Evolutionary conservation across 2,113 vertebrate species (phyloP), one percentile per base, ranked within the genome.

Genomic region (Rhynchomys soricoides): DNA sequence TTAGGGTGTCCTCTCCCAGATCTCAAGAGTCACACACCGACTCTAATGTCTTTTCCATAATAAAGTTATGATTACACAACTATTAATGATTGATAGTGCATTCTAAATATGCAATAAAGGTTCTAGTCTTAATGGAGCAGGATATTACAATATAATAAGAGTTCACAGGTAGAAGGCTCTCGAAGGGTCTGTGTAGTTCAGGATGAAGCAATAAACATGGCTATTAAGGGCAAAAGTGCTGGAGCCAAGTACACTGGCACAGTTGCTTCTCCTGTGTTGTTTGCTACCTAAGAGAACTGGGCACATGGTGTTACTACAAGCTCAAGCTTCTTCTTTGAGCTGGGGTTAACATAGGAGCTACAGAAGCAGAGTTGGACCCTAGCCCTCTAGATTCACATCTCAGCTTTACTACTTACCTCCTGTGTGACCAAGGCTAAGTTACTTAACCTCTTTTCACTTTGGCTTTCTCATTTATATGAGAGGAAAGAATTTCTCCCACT

Each of bases 1-100:
- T 55, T 7, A 45, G 81, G 21, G 11, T 29, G 21, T 40, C 62
- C 37, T 96, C 91, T 95, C 43, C n/a, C 1, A 43, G 85, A 52
- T 78, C 40, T 11, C 57, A 11, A 83, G 59, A 22, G 34, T 91
- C 89, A 73, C 78, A 45, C 40, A 55, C 50, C 26, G 22, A 70
- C 52, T 66, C 59, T 55, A 7, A 0, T n/a, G 22, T 74, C 73
- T 90, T 73, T 40, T 94, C 57, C 31, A 85, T 55, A 81, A 83
- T 87, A 93, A 43, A 64, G 50, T 73, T 85, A 93, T 79, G 34
- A 77, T 93, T 94, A 57, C n/a, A 70, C 50, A 96, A 75, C 62
- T 96, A 85, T 92, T 91, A 97, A 91, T 96, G 94, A 92, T 86
- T 94, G 37, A 95, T 43, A 45, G 55, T 86, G 34, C 89, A 74